Conservation (phyloP, 2,113 vertebrate genomes). For the Donacobius atricapilla region DNA sequence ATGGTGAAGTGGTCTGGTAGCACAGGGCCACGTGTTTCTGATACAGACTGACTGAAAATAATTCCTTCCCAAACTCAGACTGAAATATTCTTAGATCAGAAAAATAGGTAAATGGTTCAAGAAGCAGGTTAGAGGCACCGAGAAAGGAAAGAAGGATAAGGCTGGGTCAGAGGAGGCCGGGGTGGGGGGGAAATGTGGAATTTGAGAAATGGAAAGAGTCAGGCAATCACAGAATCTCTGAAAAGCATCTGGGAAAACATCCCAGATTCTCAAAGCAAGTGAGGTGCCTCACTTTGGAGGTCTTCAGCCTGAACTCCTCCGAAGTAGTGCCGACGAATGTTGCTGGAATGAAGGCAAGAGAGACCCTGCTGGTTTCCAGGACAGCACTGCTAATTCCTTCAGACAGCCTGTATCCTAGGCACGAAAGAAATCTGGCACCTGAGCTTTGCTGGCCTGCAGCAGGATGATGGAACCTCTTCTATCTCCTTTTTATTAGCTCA, state of each 20-base stretch:
- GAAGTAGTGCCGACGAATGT: rapidly evolving
- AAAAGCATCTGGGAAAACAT: not conserved
- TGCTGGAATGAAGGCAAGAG: not conserved
- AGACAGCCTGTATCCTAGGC: not conserved
- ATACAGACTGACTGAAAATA: not conserved
- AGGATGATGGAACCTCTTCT: not conserved
- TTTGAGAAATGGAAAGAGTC: not conserved
- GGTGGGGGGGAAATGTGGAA: not conserved
- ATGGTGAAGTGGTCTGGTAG: not conserved
- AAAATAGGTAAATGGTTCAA: not conserved
- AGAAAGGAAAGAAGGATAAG: not conserved
- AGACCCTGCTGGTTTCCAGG: not conserved
- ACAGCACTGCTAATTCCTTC: not conserved
- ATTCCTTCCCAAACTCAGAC: not conserved
- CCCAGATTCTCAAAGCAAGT: not conserved
- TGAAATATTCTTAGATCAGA: not conserved
- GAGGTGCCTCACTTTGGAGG: not conserved
- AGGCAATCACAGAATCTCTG: not conserved
- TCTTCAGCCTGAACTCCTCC: not conserved
- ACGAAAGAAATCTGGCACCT: not conserved
- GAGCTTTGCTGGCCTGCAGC: not conserved
- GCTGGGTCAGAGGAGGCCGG: not conserved
- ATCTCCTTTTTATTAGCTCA: not conserved
- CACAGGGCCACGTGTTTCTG: not conserved
- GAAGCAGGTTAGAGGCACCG: not conserved